These are phyloP conservation scores for Dissostichus mawsoni DNA, from an alignment of 2,113 vertebrate species.

Conservation along the genomic window DNA sequence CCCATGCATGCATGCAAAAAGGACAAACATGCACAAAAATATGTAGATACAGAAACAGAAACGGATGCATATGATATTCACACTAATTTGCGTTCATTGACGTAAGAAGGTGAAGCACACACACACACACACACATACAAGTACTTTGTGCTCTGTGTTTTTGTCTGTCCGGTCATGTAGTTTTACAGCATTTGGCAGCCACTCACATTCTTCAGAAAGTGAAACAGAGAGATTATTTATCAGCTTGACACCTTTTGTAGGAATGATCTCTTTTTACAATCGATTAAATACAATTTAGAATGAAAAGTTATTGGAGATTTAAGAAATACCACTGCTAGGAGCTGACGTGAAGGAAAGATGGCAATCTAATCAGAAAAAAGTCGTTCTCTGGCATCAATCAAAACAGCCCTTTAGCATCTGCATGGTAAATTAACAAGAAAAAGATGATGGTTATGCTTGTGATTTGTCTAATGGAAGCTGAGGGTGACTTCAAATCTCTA, in stretches of 20 bases:
- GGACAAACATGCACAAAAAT: conserved; percentile 9
- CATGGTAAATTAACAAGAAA: neutral
- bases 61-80: neutral
- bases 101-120: neutral
- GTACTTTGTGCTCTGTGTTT: conserved; percentile 11
- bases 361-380: neutral
- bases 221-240: conserved; percentile 10
- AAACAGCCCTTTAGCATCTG: neutral
- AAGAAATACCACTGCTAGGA: neutral
- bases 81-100: neutral
- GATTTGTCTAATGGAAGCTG: conserved; percentile 16
- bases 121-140: neutral
- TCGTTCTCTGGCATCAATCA: conserved; percentile 8
- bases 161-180: conserved; percentile 27
- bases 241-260: conserved; percentile 10
- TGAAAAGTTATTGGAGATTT: neutral
- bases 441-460: conserved; percentile 12
- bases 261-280: neutral
- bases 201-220: conserved; percentile 30
- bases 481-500: conserved; percentile 45
- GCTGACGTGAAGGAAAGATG: neutral
- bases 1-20: conserved; percentile 8
- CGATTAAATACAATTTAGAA: conserved; percentile 6
- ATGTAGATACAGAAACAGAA: neutral
- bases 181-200: conserved; percentile 47